These are phyloP conservation scores for Drosophila multiciliata DNA, from an alignment of 2,888 invertebrate species.

Conservation along the genomic window DNA sequence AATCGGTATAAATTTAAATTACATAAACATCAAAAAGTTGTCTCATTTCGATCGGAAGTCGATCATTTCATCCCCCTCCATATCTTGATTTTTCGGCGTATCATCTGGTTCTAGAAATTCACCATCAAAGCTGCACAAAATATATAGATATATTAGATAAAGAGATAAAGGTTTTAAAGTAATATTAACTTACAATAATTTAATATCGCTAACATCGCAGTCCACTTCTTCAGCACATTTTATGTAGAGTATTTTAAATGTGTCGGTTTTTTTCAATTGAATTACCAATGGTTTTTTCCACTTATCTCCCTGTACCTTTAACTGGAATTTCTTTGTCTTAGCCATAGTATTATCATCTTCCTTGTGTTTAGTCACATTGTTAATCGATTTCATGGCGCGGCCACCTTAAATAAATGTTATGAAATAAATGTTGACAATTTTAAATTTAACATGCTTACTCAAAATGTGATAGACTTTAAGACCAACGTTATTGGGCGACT, in stretches of 20 bases:
- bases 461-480: conserved; percentile 78
- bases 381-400: conserved; percentile 51
- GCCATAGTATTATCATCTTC: conserved; percentile 30
- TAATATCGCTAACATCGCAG: conserved; percentile 48
- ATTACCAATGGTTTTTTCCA: conserved; percentile 78
- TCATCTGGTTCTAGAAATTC: conserved; percentile 72
- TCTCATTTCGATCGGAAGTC: conserved; percentile 65
- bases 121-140: conserved; percentile 80
- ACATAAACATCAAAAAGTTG: background rate
- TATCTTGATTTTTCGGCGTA: conserved; percentile 79
- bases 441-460: conserved; percentile 57
- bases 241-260: conserved; percentile 77
- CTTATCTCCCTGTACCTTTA: conserved; percentile 81
- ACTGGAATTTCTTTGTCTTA: conserved; percentile 63
- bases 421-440: background rate
- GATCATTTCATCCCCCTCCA: conserved; percentile 83
- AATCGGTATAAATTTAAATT: background rate
- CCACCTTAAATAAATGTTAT: conserved; percentile 59
- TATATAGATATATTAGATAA: background rate
- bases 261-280: conserved; percentile 68
- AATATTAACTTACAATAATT: conserved; percentile 50
- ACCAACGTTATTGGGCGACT: conserved; percentile 78
- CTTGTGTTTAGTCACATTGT: background rate
- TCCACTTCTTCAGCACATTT: conserved; percentile 82
- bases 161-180: background rate